phyloP scores from a whole-genome alignment of 1,140 invertebrate genomes.

The Rhysida immarginata region DNA sequence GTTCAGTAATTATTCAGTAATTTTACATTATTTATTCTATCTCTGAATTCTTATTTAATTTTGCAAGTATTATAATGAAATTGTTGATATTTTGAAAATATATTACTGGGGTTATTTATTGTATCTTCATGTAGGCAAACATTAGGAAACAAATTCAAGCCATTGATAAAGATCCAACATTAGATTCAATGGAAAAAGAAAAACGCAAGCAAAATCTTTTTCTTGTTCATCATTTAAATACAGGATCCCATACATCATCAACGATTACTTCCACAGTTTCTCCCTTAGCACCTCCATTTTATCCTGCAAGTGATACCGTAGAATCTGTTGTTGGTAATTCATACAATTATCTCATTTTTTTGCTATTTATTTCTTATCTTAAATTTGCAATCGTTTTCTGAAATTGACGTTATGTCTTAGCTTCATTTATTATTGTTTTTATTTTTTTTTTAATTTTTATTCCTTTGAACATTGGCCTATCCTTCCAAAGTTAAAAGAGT shows the following conservation, averaged over 20 bases:
- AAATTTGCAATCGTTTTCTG: too few relatives aligned
- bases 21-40: too few relatives aligned
- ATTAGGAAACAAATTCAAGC: constrained; percentile 49
- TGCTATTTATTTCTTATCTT: not conserved
- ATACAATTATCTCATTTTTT: not conserved
- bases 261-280: constrained; percentile 30
- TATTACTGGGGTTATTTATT: too few relatives aligned
- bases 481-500: too few relatives aligned
- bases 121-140: constrained; percentile 24
- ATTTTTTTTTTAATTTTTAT: too few relatives aligned
- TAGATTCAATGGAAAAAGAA: constrained; percentile 48
- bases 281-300: constrained; percentile 41
- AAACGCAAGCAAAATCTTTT: constrained; percentile 53
- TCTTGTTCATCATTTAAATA: constrained; percentile 35
- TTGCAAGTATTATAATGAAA: too few relatives aligned
- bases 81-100: too few relatives aligned
- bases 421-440: too few relatives aligned
- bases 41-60: too few relatives aligned
- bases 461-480: too few relatives aligned
- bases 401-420: too few relatives aligned
- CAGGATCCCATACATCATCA: constrained; percentile 10
- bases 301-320: constrained; percentile 48
- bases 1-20: too few relatives aligned
- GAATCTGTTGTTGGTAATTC: constrained; percentile 55
- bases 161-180: constrained; percentile 48